A percentile compares a stretch with the other conserved stretches of the same genome.
Evolutionary conservation across 2,888 invertebrate species (phyloP).

Genomic region (Alloplasta piceator): DNA sequence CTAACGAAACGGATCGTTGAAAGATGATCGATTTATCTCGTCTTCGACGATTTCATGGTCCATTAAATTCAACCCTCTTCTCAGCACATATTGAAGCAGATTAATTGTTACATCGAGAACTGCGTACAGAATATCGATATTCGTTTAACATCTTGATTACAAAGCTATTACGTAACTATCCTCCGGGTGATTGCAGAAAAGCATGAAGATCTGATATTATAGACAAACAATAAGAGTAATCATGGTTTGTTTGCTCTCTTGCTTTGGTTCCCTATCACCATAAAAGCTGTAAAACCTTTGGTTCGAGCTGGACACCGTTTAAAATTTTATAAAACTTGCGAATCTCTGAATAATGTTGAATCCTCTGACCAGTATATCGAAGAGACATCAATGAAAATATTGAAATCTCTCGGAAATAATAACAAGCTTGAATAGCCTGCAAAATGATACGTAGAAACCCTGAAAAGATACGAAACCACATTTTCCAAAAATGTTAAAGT

Average conservation of each 20-base stretch:
- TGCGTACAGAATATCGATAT: neutral
- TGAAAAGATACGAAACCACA: too few species aligned
- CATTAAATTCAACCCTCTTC: neutral
- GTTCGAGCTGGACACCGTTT: too few species aligned
- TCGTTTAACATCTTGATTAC: neutral
- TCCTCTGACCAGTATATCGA: too few species aligned
- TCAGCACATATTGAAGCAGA: neutral
- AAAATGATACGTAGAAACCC: too few species aligned
- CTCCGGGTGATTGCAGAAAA: conserved; percentile 13
- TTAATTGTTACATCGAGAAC: conserved; percentile 2
- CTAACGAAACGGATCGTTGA: neutral
- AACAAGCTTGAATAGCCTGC: too few species aligned
- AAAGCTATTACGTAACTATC: conserved; percentile 11
- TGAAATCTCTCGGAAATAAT: too few species aligned
- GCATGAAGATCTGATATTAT: conserved; percentile 1
- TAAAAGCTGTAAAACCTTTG: too few species aligned
- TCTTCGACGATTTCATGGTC: neutral
- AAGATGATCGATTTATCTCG: neutral
- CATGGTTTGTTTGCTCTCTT: conserved; percentile 7
- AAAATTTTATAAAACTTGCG: too few species aligned
- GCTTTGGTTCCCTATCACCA: neutral
- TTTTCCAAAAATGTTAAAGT: too few species aligned
- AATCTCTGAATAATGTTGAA: too few species aligned
- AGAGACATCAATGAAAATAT: neutral
- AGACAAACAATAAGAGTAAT: neutral